Evolutionary conservation across 2,113 vertebrate species (phyloP).

Genomic region (Carassius carassius): DNA sequence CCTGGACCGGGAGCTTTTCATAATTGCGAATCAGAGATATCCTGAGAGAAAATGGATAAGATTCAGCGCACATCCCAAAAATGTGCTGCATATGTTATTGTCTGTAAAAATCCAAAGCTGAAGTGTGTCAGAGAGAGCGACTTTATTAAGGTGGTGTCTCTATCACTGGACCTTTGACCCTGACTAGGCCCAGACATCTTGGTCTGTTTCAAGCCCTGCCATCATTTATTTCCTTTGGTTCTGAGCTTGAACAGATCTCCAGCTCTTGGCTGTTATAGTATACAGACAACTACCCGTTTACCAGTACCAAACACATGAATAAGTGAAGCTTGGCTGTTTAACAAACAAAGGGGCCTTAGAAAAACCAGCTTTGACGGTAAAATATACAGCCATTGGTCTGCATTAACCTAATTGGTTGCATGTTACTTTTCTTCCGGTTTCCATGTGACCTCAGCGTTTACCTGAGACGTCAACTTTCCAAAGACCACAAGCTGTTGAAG

Average conservation of each 20-base stretch:
- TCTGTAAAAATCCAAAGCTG: neutral
- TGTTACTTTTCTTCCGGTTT: conserved; percentile 52
- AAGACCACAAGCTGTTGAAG: conserved; percentile 15
- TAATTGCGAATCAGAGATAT: conserved; percentile 97
- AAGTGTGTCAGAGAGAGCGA: conserved; percentile 21
- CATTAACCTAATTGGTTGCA: conserved; percentile 69
- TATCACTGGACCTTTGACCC: conserved; percentile 58
- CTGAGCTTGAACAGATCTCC: conserved; percentile 65
- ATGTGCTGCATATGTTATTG: conserved; percentile 27
- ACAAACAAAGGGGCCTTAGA: conserved; percentile 65
- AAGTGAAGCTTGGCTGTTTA: conserved; percentile 54
- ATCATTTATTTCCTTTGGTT: conserved; percentile 73
- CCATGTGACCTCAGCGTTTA: conserved; percentile 43
- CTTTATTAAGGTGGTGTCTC: conserved; percentile 55
- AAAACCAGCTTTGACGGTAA: conserved; percentile 59
- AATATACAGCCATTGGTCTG: conserved; percentile 64
- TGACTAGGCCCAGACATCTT: conserved; percentile 59
- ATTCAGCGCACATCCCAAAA: neutral
- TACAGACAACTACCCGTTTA: conserved; percentile 54
- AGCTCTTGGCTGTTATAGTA: conserved; percentile 68
- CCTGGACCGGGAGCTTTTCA: conserved; percentile 94
- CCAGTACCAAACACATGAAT: conserved; percentile 40
- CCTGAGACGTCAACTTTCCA: conserved; percentile 38
- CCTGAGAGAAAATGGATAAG: conserved; percentile 67
- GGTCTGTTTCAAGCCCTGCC: conserved; percentile 63